Evolutionary conservation across 64 coral and sea anemone genomes (phyloP).

Genomic region (Pocillopora verrucosa): DNA sequence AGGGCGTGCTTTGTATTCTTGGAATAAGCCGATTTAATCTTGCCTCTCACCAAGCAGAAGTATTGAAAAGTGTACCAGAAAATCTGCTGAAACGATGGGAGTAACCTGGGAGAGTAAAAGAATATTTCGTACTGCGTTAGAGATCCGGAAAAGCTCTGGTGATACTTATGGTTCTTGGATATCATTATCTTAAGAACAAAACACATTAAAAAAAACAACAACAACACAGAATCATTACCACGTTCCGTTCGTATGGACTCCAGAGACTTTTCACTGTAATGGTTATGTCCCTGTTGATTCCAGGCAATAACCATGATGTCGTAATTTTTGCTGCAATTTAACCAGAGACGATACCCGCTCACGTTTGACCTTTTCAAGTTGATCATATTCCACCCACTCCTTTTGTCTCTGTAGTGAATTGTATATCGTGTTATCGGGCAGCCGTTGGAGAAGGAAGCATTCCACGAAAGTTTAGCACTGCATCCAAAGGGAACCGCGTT

Average conservation of each 20-base stretch:
- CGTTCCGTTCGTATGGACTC: background rate
- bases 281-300: slow-evolving; percentile 23
- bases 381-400: background rate
- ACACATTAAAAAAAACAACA: no score
- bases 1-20: no score
- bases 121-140: no score
- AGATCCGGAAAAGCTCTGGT: no score
- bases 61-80: no score
- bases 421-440: slow-evolving; percentile 8
- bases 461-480: slow-evolving; percentile 1
- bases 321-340: background rate
- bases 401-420: background rate
- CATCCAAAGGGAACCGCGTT: background rate
- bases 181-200: background rate
- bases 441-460: background rate
- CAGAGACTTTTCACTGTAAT: background rate
- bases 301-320: background rate
- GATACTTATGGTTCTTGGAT: no score
- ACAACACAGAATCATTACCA: background rate
- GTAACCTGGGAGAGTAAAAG: no score
- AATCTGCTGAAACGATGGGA: no score
- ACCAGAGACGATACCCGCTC: background rate
- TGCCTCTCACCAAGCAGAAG: no score
- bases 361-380: background rate
- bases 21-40: no score